Base-by-base conservation (phyloP, 2,797 vertebrate species). In the Pygocentrus nattereri region DNA sequence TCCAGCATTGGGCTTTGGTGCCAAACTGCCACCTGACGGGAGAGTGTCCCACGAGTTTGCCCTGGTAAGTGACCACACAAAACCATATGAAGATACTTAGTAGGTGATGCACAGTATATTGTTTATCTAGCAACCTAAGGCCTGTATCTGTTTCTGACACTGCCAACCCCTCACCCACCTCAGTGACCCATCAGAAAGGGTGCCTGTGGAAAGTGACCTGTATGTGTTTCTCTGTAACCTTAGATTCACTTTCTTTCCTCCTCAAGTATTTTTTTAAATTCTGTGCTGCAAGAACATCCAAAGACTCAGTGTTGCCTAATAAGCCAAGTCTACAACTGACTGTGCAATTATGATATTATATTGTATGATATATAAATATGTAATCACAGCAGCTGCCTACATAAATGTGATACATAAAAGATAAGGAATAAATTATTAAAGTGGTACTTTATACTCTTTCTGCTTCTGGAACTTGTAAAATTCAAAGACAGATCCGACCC, bases 41-140 rank as follows among this genome's bases (percentile, higher is more conserved):
- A 95, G 97, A 61, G 92, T 99, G 82, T 99, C 97, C 56, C 98
- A 99, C 78, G 98, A 99, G 90, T 99, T 99, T 93, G 98, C 98
- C 69, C 90, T 99, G 95, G 98, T 99, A 92, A 94, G 95, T 52
- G 44, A 11, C 8, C 25, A 3, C 31, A 7, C 16, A 13, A 3
- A 27, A 18, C 27, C 12, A 30, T 27, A 62, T 1, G 5, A 62
- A 15, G 27, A 15, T 13, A 10, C 27, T 30, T 27, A 61, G 27
- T 30, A 61, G 25, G 2, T 5, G 27, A 6, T 30, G 12, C 5
- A 30, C 11, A 13, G n/a, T 59, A 1, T 34, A 34, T 34, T 6
- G 19, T 21, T n/a, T 21, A 19, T 44, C 7, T 12, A 12, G 11
- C 41, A 44, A 34, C 34, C 34, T 10, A 44, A 41, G 44, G 41